Evolutionary conservation across 2,797 vertebrate species (phyloP), one percentile per base, ranked within the genome.

Genomic region (Gymnoscopelus braueri): DNA sequence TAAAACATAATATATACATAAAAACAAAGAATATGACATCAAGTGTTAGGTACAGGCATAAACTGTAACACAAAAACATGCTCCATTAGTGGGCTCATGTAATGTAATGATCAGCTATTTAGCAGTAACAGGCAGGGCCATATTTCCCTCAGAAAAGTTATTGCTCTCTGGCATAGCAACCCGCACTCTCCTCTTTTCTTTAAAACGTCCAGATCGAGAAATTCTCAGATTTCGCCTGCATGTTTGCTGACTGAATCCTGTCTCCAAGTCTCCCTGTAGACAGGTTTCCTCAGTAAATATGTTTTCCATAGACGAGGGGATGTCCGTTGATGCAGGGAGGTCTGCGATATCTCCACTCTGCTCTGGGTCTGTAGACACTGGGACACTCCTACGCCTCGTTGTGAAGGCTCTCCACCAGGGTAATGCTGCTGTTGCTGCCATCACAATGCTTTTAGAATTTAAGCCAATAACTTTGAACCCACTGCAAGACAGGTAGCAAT

Each of bases 181-280:
- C 10, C 95, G 92, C 14, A 91, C 87, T 84, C 92, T 93, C 79
- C 94, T 87, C 78, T 94, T 94, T 76, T 96, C 95, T 66, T 95
- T 96, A 82, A 95, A 96, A 65, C 95, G 94, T 4, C 95, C 95
- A 0, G 95, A 96, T 60, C 94, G 95, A 0, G 95, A 96, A 47
- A 96, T 91, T 6, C 88, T 93, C 48, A 95, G 82, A 63, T 94
- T 94, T 72, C 95, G 91, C 14, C 95, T 89, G 78, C 78, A 94
- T n/a, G 78, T 89, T 63, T 83, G 72, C 0, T 90, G 72, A 6
- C 78, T 94, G 47, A 89, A 88, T 5, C 52, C 72, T 0, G 74
- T 12, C 23, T 84, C 88, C 12, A 90, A 75, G 23, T 70, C 65
- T 13, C 82, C 63, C 14, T 93, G 92, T 1, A 81, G 64, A 24